Base-by-base conservation (phyloP, 37 sponge, comb jelly and placozoan genomes). In the Spongia lamella region DNA sequence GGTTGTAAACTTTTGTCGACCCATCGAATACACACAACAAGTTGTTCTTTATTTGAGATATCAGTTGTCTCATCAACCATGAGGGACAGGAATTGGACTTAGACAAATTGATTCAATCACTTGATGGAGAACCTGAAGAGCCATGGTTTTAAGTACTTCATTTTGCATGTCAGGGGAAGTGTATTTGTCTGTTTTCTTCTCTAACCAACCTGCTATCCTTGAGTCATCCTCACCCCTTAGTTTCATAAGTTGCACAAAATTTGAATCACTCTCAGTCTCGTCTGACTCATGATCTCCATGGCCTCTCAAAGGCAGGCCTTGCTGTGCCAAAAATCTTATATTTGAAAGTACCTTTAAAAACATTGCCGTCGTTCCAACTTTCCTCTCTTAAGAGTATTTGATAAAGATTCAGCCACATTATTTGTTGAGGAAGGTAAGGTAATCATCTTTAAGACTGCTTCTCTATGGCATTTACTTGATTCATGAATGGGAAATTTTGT, bases 221-320 rank as follows among this genome's bases (percentile, higher is more conserved):
- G 54, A 34, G 55, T 70, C 55, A 70, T 70, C 71, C 32, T 70
- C 71, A 30, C 54, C 71, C 25, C 71, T 15, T 24, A 70, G 71
- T 39, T 3, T 9, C 29, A 70, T 17, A 15, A 70, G 9, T 25
- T 70, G 71, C 1, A 4, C 4, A 47, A 70, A 70, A 34, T 70
- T 70, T 1, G 31, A 47, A 25, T 70, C 32, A 1, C 31, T 9
- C 7, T 51, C 55, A n/a, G n/a, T n/a, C n/a, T n/a, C n/a, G n/a
- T n/a, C n/a, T n/a, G n/a, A n/a, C n/a, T n/a, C n/a, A n/a, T n/a
- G n/a, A 51, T 51, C 71, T 2, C 55, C 71, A 68, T 43, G 50
- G 25, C 69, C 69, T 40, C 69, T 17, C 1, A 70, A 36, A 21
- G 32, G 6, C 7, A 51, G 32, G 30, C 54, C 71, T 33, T 70